phyloP scores from a whole-genome alignment of 2,888 invertebrate genomes.

The Nyleta sp. region DNA sequence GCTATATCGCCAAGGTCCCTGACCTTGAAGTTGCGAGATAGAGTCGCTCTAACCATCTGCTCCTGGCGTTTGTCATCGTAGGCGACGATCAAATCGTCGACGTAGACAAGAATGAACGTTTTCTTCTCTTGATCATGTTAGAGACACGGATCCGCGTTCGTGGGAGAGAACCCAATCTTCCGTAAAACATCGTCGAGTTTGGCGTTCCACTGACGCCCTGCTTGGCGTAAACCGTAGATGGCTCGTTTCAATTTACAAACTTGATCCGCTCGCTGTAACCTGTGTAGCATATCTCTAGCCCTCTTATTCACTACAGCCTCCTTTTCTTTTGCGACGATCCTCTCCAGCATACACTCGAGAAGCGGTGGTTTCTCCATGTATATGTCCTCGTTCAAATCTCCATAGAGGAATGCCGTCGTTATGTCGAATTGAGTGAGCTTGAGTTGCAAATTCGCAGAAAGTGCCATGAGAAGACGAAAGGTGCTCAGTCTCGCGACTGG shows the following conservation, averaged over 20 bases:
- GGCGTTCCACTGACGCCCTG: not conserved
- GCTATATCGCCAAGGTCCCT: not conserved
- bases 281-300: not conserved
- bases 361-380: slow-evolving; percentile 9
- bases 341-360: not conserved
- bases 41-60: not conserved
- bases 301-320: not conserved
- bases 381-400: not conserved
- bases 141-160: not conserved
- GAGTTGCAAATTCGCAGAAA: slow-evolving; percentile 62
- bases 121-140: not conserved
- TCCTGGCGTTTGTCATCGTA: not conserved
- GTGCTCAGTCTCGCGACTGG: slow-evolving; percentile 41
- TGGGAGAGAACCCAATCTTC: not conserved
- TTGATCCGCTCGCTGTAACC: not conserved
- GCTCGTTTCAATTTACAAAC: slow-evolving; percentile 14
- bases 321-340: not conserved
- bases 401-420: slow-evolving; percentile 63
- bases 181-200: not conserved
- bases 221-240: slow-evolving; percentile 7
- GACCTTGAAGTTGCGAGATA: not conserved
- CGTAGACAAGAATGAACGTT: not conserved
- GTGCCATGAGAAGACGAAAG: slow-evolving; percentile 47
- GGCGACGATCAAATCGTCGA: not conserved
- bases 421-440: slow-evolving; percentile 66